phyloP scores from a whole-genome alignment of 2,888 invertebrate species.

The Cosmorhoe ocellata region DNA sequence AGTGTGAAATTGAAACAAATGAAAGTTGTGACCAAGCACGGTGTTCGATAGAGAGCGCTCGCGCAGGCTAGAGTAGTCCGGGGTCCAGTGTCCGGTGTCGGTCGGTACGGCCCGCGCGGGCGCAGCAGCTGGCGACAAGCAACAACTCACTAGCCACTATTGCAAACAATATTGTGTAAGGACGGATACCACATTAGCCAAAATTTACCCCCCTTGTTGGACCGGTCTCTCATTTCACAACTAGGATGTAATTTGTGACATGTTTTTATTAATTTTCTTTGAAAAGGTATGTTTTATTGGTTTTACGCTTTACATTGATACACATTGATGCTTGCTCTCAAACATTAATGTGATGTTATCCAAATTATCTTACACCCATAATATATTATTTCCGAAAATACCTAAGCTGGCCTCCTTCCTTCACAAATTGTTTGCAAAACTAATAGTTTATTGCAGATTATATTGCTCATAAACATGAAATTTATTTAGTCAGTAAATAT shows the following conservation, averaged over 20 bases:
- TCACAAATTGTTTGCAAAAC: conserved; percentile 94
- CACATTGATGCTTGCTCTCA: conserved; percentile 72
- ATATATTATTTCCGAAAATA: conserved; percentile 49
- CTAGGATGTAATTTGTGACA: conserved; percentile 75
- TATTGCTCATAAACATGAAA: conserved; percentile 31
- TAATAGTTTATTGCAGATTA: conserved; percentile 49
- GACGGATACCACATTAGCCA: conserved; percentile 77
- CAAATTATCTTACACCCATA: conserved; percentile 45
- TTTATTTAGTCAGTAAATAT: conserved; percentile 5
- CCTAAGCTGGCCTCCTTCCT: conserved; percentile 88
- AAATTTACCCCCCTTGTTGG: conserved; percentile 56
- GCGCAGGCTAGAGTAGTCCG: conserved; percentile 43
- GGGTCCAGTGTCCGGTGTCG: conserved; percentile 2
- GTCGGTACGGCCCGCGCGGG: conserved; percentile 6
- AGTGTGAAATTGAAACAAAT: conserved; percentile 66
- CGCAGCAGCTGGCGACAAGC: conserved; percentile 11
- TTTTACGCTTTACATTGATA: conserved; percentile 63
- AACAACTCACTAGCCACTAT: conserved; percentile 47
- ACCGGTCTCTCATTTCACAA: conserved; percentile 55
- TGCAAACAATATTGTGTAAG: conserved; percentile 83
- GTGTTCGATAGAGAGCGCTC: conserved; percentile 42
- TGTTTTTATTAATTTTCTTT: conserved; percentile 78
- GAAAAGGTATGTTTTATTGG: conserved; percentile 82
- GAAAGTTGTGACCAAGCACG: conserved; percentile 47
- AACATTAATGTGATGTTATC: conserved; percentile 55